phyloP scores from a whole-genome alignment of 2,797 vertebrate species.

The Syngnathus rostellatus region DNA sequence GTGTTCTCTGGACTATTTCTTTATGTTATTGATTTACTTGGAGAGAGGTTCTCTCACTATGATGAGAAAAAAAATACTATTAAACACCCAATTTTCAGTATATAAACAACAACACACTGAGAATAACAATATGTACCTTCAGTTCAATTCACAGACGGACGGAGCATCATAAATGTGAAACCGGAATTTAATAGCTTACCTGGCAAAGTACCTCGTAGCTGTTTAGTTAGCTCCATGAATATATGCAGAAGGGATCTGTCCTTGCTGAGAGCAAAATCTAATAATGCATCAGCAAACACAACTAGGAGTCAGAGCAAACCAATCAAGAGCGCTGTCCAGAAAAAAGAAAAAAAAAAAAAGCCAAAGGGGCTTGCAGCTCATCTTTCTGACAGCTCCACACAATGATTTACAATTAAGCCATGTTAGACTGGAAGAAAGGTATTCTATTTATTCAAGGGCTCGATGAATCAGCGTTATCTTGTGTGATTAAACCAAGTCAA shows the following conservation, averaged over 20 bases:
- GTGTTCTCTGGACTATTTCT: slow-evolving; percentile 5
- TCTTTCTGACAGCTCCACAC: slow-evolving; percentile 48
- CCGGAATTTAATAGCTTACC: slow-evolving; percentile 51
- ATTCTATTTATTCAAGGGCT: slow-evolving; percentile 63
- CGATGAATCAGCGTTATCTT: slow-evolving; percentile 66
- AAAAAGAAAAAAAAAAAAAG: slow-evolving; percentile 19
- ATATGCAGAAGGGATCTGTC: slow-evolving; percentile 66
- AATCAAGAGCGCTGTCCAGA: slow-evolving; percentile 43
- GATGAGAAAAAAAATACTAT: slow-evolving; percentile 21
- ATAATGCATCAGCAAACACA: slow-evolving; percentile 69
- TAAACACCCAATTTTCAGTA: slow-evolving; percentile 32
- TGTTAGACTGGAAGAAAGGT: slow-evolving; percentile 49
- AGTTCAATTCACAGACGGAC: slow-evolving; percentile 36
- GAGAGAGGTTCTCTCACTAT: slow-evolving; percentile 19
- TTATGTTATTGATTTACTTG: slow-evolving; percentile 40
- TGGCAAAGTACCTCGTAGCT: slow-evolving; percentile 44
- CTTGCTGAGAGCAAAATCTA: slow-evolving; percentile 68
- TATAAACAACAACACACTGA: slow-evolving; percentile 4
- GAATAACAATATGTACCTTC: slow-evolving; percentile 14
- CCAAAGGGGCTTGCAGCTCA: slow-evolving; percentile 54
- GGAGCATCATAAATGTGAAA: slow-evolving; percentile 28
- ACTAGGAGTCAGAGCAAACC: slow-evolving; percentile 60
- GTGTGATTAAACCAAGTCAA: slow-evolving; percentile 65
- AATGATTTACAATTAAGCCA: slow-evolving; percentile 58
- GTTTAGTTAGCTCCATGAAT: slow-evolving; percentile 58